Evolutionary conservation across 2,113 vertebrate genomes (phyloP).

Genomic region (Leuciscus idus): DNA sequence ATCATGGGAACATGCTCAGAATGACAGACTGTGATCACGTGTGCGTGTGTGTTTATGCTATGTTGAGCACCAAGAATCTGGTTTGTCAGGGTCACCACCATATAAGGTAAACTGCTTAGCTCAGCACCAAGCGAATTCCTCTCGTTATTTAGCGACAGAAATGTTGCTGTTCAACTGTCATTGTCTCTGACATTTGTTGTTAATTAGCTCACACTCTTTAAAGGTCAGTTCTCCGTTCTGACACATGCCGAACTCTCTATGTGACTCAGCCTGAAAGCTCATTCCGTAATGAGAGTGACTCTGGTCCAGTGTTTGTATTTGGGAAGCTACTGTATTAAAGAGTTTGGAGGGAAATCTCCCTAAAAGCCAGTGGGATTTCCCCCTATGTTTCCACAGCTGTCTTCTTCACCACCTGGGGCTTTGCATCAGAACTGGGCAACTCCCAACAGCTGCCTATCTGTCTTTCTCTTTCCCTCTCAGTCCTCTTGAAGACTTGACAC

Average conservation of each 20-base stretch:
- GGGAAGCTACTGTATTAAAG: not conserved
- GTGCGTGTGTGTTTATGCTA: not conserved
- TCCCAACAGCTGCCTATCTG: constrained; percentile 28
- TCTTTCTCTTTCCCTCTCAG: not conserved
- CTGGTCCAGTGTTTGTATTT: constrained; percentile 28
- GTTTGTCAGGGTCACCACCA: constrained; percentile 10
- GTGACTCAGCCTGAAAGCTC: constrained; percentile 6
- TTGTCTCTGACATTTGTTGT: constrained; percentile 2
- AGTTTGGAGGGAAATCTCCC: constrained; percentile 33
- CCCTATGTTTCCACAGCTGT: constrained; percentile 43
- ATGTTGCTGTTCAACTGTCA: not conserved
- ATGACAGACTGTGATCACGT: not conserved
- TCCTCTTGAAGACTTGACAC: not conserved
- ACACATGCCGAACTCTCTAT: not conserved
- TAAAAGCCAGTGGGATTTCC: constrained; percentile 16
- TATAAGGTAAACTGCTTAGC: constrained; percentile 35
- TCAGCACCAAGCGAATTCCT: constrained; percentile 20
- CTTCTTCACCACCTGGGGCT: constrained; percentile 32
- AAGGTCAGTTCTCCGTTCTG: constrained; percentile 36
- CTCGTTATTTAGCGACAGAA: constrained; percentile 5
- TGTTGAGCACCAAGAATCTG: not conserved
- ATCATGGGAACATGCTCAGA: constrained; percentile 6
- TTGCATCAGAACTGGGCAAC: constrained; percentile 46
- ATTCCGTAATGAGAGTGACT: constrained; percentile 13
- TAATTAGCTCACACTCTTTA: constrained; percentile 31